A percentile compares a stretch with the other conserved stretches of the same genome.
Conservation (phyloP, 2,888 invertebrate genomes). For the Drosophila merina region DNA sequence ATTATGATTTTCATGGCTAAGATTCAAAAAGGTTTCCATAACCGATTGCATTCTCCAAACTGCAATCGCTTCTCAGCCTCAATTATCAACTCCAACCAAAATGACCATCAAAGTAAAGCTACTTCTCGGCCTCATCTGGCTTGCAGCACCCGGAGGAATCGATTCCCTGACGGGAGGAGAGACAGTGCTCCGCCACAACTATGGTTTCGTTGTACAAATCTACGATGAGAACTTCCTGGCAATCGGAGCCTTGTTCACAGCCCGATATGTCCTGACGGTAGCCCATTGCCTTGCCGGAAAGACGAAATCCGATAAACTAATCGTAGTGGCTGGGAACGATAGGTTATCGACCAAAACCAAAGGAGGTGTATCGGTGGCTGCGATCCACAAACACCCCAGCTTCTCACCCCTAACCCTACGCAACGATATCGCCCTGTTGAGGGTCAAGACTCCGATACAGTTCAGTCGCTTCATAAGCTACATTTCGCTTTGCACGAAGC, state of each 20-base stretch:
- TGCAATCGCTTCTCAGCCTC: background rate
- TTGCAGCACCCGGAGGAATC: background rate
- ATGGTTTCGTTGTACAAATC: slow-evolving; percentile 23
- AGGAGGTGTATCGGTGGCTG: slow-evolving; percentile 8
- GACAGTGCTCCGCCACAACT: background rate
- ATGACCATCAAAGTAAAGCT: background rate
- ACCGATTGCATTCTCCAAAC: no score
- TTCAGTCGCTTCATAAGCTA: slow-evolving; percentile 2
- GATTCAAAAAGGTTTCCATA: background rate
- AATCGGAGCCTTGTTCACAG: slow-evolving; percentile 12
- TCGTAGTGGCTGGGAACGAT: slow-evolving; percentile 5
- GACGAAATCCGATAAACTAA: background rate
- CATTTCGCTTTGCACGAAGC: slow-evolving; percentile 4
- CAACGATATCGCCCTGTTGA: slow-evolving; percentile 22
- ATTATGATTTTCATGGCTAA: background rate
- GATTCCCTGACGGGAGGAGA: background rate
- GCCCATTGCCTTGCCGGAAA: slow-evolving; percentile 19
- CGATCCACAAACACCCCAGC: slow-evolving; percentile 4
- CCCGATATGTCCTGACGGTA: slow-evolving; percentile 14
- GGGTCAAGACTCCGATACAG: background rate
- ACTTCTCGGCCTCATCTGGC: background rate
- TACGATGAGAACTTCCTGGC: slow-evolving; percentile 19
- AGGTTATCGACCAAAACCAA: background rate
- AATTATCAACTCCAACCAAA: background rate
- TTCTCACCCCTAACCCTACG: background rate